phyloP scores from a whole-genome alignment of 1,140 invertebrate species.

The Lamellibrachia luymesi region DNA sequence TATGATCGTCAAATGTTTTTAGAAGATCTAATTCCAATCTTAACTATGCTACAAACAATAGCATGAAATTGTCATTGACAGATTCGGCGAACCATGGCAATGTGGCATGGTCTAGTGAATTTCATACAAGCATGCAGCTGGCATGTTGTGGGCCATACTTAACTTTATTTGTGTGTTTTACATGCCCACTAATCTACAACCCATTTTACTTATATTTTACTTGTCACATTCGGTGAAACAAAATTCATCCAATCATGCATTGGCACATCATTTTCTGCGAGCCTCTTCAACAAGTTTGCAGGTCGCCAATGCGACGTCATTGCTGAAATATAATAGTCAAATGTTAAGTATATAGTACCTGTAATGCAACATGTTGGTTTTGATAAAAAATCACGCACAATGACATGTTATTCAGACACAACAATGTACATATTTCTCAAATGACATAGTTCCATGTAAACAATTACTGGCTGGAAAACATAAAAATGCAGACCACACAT shows the following conservation, averaged over 20 bases:
- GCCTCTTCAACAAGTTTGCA: neutral
- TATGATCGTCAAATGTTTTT: too few species aligned
- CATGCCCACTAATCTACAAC: neutral
- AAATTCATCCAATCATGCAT: slow-evolving; percentile 4
- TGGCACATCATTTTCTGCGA: neutral
- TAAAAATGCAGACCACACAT: neutral
- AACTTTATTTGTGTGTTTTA: neutral
- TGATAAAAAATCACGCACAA: neutral
- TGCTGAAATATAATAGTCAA: slow-evolving; percentile 7
- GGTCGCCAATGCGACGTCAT: neutral
- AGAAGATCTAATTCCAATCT: neutral
- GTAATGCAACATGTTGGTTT: neutral
- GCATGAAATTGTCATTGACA: too few species aligned
- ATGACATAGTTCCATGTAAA: neutral
- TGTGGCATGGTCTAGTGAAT: neutral
- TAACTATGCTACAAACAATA: neutral
- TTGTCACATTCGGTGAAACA: neutral
- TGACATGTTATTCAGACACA: neutral
- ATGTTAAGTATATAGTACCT: neutral
- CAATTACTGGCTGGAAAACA: neutral
- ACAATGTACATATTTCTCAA: neutral
- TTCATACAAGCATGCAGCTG: neutral
- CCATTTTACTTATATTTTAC: neutral
- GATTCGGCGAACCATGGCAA: neutral
- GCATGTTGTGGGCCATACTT: neutral